phyloP scores from a whole-genome alignment of 2,888 invertebrate genomes.

The Physocephala rufipes region DNA sequence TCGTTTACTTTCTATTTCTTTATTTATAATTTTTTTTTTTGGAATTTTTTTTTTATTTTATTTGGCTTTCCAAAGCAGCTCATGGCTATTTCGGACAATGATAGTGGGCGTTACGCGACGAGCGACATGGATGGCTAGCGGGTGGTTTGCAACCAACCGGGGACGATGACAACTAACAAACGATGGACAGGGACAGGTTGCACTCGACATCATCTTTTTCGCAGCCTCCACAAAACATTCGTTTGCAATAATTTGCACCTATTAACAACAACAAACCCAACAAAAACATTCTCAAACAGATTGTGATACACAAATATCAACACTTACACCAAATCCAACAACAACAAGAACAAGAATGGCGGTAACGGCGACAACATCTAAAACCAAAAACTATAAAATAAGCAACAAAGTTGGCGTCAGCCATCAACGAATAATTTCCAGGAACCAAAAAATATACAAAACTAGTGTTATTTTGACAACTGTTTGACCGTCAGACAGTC shows the following conservation, averaged over 20 bases:
- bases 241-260: slow-evolving; percentile 35
- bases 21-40: too few species aligned
- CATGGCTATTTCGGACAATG: slow-evolving; percentile 26
- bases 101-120: slow-evolving; percentile 25
- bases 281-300: neutral
- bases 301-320: slow-evolving; percentile 1
- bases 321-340: neutral
- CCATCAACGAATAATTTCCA: neutral
- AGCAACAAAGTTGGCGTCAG: neutral
- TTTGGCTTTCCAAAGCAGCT: slow-evolving; percentile 16
- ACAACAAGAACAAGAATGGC: neutral
- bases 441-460: neutral
- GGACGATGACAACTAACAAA: neutral
- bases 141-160: neutral
- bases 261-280: slow-evolving; percentile 17
- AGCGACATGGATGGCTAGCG: slow-evolving; percentile 10
- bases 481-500: neutral
- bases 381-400: neutral
- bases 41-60: neutral
- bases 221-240: slow-evolving; percentile 29
- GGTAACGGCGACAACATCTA: neutral
- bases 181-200: slow-evolving; percentile 12
- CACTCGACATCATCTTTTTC: slow-evolving; percentile 6
- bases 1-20: neutral
- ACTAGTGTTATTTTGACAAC: neutral